These are phyloP conservation scores for Dermatemys mawii DNA, from an alignment of 2,113 vertebrate genomes.

Conservation along the genomic window DNA sequence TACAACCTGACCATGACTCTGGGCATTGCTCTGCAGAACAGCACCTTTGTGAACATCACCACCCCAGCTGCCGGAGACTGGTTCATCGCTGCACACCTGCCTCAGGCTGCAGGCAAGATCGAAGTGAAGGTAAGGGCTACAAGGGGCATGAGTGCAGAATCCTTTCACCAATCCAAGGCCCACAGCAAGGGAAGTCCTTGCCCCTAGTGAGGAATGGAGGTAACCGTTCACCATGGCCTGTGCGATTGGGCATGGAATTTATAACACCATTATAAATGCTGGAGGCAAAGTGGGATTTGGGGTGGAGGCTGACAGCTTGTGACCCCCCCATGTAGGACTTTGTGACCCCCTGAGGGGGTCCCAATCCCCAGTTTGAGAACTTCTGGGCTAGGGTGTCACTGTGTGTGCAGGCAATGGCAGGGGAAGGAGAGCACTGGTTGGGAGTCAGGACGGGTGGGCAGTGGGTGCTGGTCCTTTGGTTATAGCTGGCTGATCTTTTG, in stretches of 20 bases:
- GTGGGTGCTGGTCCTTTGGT: neutral
- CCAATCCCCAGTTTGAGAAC: too few species aligned
- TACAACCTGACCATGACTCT: conserved; percentile 80
- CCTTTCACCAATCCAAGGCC: neutral
- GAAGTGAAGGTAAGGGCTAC: conserved; percentile 88
- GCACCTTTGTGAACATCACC: conserved; percentile 85
- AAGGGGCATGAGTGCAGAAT: neutral
- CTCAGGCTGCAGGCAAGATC: conserved; percentile 90
- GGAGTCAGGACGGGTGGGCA: neutral
- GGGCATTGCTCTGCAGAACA: conserved; percentile 60
- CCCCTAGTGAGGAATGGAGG: neutral
- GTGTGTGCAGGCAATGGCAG: neutral
- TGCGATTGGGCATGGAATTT: neutral
- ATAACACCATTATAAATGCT: too few species aligned
- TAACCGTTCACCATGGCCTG: neutral
- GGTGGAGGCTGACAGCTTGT: too few species aligned
- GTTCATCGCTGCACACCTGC: conserved; percentile 93
- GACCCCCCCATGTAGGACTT: too few species aligned
- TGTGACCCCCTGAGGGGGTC: too few species aligned
- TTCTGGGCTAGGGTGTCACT: neutral
- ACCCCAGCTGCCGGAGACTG: conserved; percentile 89
- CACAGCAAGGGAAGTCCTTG: neutral
- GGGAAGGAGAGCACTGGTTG: neutral
- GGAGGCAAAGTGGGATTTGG: too few species aligned
- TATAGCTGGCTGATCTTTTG: neutral